Base-by-base conservation (phyloP, 2,797 vertebrate genomes). In the Babyrousa celebensis region DNA sequence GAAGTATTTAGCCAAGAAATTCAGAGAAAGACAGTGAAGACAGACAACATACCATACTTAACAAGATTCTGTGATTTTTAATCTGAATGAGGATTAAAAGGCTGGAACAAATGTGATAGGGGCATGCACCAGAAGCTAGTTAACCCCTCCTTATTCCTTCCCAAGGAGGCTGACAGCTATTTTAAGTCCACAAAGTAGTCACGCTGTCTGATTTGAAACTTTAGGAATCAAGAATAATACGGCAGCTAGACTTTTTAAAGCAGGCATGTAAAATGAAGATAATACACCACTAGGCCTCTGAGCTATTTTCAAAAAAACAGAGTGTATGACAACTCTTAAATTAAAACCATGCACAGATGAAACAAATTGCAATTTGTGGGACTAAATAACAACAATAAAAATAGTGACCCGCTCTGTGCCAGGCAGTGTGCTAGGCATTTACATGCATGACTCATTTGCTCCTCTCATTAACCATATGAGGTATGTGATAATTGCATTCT, bases 1-100 rank as follows among this genome's bases (percentile, higher is more conserved):
- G 95, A 96, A 92, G 71, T 75, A 86, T 83, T 92, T 96, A 75
- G 68, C 84, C 94, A 83, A 88, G 96, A 92, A 93, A 95, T 87
- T 77, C 89, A 78, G 79, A 92, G 89, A 95, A 84, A 84, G 94
- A 60, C 78, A 65, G 40, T 56, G 87, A 68, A 84, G 89, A 85
- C 18, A 91, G 92, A 92, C 77, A 12, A 21, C 52, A 21, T 1
- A 4, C 52, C 21, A 1, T n/a, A 72, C 8, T 52, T 74, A 72
- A 78, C 43, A 54, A 80, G 89, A 54, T 77, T 58, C 89, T 67
- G 72, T 82, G 93, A 95, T n/a, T 96, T 91, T 86, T 67, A 82
- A 79, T 78, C 93, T 87, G 36, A 85, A 71, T 29, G 11, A 80
- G 89, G 82, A 85, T 95, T 92, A 93, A 32, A 87, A 40, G 71